Percentiles rank a stretch among this genome's conserved stretches.
These are phyloP conservation scores for Ruditapes philippinarum DNA, from an alignment of 1,140 invertebrate genomes.

Conservation along the genomic window DNA sequence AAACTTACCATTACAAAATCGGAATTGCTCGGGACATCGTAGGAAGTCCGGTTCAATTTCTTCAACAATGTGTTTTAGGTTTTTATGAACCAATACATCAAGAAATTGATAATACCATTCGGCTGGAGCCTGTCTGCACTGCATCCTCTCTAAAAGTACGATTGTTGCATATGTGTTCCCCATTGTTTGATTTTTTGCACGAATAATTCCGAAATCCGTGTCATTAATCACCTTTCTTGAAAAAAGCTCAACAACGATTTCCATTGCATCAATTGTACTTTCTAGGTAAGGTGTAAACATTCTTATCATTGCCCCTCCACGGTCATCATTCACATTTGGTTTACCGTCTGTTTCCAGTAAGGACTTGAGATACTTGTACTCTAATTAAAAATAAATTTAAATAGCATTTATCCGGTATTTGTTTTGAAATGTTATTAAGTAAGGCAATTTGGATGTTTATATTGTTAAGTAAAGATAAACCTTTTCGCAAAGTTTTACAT, in stretches of 20 bases:
- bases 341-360: not conserved
- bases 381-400: too few relatives aligned
- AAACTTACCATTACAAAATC: not conserved
- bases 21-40: not conserved
- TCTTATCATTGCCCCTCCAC: not conserved
- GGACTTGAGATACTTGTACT: not conserved
- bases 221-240: not conserved
- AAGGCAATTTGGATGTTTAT: too few relatives aligned
- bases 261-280: not conserved
- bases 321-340: not conserved
- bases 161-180: not conserved
- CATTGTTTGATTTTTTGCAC: not conserved
- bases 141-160: not conserved
- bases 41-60: not conserved
- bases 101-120: not conserved
- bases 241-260: not conserved
- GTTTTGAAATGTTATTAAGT: too few relatives aligned
- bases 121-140: not conserved
- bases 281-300: not conserved
- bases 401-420: too few relatives aligned
- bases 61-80: not conserved
- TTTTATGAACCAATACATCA: not conserved
- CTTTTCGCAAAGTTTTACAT: too few relatives aligned
- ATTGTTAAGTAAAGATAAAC: too few relatives aligned
- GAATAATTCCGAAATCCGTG: not conserved